Evolutionary conservation across 2,797 vertebrate genomes (phyloP), one percentile per base, ranked within the genome.

Genomic region (Salarias fasciatus): DNA sequence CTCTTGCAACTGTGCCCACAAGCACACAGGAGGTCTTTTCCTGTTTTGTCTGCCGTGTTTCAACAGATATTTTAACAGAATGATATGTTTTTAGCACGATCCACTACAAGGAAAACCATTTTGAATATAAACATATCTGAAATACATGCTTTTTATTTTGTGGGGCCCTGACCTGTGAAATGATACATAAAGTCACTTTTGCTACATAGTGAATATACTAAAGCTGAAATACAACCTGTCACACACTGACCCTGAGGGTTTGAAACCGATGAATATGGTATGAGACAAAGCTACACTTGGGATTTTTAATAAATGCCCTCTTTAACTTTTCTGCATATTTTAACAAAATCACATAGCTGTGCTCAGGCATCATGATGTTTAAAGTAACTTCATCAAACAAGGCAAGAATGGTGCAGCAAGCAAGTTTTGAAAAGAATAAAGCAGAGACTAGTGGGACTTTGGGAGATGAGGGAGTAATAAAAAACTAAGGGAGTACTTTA

Each of bases 361-460:
- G 57, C 40, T 72, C 53, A 51, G 64, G 48, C 47, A 52, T 73
- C 72, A 29, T 56, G 38, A 53, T 77, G 45, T 72, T 49, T 75
- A 47, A 11, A 79, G 47, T 64, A 5, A 30, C 42, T 72, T 72
- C 64, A 75, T 75, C 53, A 53, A 65, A 62, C 51, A 37, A 72
- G 53, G 43, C 33, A 44, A 72, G 67, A 74, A 72, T 53, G 63
- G 57, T 50, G 55, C 45, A 66, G 55, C 59, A 54, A 63, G 72
- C 55, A 69, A 42, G 41, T 80, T 81, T 60, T 55, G 49, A 60
- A 63, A 77, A 57, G 28, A 77, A 3, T 61, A 31, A 74, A 72
- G 40, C 18, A 11, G 59, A 75, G 29, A 68, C 11, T 1, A 62
- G 48, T 58, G 54, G 67, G 66, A 68, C 36, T 55, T 11, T 11